phyloP scores from a whole-genome alignment of 2,113 vertebrate species.

The Stercorarius parasiticus region DNA sequence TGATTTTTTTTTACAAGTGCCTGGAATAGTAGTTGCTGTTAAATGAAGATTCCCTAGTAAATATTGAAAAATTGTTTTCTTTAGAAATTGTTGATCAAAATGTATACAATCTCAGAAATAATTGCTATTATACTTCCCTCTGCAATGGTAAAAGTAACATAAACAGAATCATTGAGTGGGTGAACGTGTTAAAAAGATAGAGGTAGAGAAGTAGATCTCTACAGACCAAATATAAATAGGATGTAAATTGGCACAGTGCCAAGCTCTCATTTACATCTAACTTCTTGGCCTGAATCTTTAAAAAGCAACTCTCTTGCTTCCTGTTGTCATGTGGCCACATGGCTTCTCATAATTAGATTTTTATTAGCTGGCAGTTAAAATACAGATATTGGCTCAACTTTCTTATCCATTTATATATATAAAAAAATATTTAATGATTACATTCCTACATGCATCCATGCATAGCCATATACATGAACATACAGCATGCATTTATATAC shows the following conservation, averaged over 20 bases:
- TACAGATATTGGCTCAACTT: neutral
- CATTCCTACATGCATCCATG: neutral
- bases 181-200: neutral
- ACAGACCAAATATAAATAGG: neutral
- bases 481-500: neutral
- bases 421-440: neutral
- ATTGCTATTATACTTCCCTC: neutral
- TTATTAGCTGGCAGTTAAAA: neutral
- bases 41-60: neutral
- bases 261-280: neutral
- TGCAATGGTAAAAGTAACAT: neutral
- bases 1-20: neutral
- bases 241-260: neutral
- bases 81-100: neutral
- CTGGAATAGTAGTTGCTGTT: neutral
- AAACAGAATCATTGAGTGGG: neutral
- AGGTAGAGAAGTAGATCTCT: neutral
- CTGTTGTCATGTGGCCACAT: neutral
- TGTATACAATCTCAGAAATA: neutral
- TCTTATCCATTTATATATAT: neutral
- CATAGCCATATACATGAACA: neutral
- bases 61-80: neutral
- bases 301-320: neutral
- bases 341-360: neutral
- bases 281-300: neutral